Conservation (phyloP, 2,113 vertebrate species). For the Nematolebias whitei region DNA sequence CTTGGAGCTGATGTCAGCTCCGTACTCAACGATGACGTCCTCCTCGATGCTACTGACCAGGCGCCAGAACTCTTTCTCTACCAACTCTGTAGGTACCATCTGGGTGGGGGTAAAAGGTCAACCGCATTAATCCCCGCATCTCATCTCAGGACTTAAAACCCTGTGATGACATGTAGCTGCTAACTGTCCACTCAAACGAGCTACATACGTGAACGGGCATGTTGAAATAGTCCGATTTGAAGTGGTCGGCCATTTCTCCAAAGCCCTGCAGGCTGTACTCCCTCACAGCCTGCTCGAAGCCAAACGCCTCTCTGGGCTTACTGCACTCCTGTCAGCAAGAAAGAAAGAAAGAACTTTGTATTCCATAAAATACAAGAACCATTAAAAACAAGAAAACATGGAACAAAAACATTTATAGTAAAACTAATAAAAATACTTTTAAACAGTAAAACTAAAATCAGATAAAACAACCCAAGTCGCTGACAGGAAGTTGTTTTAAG, state of each 20-base stretch:
- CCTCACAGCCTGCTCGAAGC: conserved; percentile 95
- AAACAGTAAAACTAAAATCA: no score
- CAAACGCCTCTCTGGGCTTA: conserved; percentile 96
- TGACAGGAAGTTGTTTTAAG: no score
- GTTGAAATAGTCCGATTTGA: conserved; percentile 99
- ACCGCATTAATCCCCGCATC: not conserved
- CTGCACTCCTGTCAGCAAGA: conserved; percentile 88
- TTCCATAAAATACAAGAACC: no score
- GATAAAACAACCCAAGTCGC: no score
- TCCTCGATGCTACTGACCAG: conserved; percentile 98
- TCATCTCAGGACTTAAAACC: no score
- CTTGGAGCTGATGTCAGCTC: conserved; percentile 97
- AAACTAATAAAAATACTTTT: no score
- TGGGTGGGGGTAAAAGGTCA: conserved; percentile 52
- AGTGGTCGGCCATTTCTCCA: conserved; percentile 98
- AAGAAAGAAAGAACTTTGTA: not conserved
- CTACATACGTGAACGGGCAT: conserved; percentile 98
- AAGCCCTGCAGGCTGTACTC: conserved; percentile 97
- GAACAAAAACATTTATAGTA: no score
- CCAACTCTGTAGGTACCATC: conserved; percentile 98
- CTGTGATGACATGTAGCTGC: not conserved
- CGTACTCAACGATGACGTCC: conserved; percentile 97
- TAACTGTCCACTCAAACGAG: not conserved
- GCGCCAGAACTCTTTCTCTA: conserved; percentile 98
- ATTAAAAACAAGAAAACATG: no score